Conservation (phyloP, 2,113 vertebrate species). For the Oxyura jamaicensis region DNA sequence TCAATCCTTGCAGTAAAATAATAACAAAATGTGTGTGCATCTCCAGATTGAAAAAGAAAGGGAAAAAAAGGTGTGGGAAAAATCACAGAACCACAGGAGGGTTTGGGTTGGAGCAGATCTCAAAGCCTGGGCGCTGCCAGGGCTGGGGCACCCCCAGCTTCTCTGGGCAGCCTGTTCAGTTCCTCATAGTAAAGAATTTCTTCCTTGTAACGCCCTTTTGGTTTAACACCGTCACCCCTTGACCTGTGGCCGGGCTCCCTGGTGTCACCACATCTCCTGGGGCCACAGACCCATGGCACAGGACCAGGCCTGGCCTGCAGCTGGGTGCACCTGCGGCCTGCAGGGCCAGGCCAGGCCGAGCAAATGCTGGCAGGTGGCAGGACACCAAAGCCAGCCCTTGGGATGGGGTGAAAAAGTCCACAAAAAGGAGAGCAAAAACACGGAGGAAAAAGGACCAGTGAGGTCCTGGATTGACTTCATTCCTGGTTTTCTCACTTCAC, state of each 20-base stretch:
- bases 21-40: neutral
- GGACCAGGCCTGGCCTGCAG: no score
- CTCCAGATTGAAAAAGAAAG: neutral
- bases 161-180: no score
- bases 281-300: neutral
- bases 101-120: no score
- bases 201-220: no score
- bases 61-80: neutral
- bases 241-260: no score
- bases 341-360: neutral
- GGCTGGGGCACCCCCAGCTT: no score
- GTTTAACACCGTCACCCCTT: no score
- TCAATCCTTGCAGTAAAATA: neutral
- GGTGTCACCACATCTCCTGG: neutral
- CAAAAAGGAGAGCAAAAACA: neutral
- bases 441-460: rapidly evolving
- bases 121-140: no score
- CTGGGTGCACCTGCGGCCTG: no score
- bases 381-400: neutral
- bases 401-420: neutral
- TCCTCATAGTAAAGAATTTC: no score
- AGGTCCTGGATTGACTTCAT: neutral
- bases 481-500: neutral
- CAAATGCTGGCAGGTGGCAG: neutral
- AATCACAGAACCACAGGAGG: neutral